Conservation (phyloP, 2,797 vertebrate species). For the Sternarchorhynchus goeldii region DNA sequence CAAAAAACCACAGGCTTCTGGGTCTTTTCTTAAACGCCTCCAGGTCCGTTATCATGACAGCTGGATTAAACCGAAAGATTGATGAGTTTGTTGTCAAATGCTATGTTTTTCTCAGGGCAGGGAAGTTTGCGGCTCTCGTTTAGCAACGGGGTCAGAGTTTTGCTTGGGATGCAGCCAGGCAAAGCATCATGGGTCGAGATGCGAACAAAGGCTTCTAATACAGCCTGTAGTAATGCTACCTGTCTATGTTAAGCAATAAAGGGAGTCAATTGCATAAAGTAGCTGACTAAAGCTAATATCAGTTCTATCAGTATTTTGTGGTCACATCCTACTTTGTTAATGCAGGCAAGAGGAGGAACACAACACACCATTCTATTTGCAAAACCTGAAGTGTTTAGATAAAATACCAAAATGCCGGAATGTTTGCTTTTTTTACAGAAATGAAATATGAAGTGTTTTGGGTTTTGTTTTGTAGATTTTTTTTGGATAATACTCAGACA, state of each 20-base stretch:
- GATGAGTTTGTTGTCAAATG: constrained; percentile 9
- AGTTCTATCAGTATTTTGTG: neutral
- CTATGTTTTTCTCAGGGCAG: neutral
- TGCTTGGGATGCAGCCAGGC: neutral
- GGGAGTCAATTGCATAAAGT: neutral
- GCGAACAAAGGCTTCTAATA: neutral
- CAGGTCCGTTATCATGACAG: constrained; percentile 15
- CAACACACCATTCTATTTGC: constrained; percentile 1
- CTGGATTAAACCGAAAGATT: constrained; percentile 9
- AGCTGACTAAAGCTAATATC: neutral
- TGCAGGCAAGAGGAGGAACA: neutral
- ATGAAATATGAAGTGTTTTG: constrained; percentile 8
- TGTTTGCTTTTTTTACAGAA: constrained; percentile 2
- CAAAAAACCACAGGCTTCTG: constrained; percentile 30
- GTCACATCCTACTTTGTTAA: constrained; percentile 3
- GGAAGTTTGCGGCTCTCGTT: neutral
- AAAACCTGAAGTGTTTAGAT: constrained; percentile 32
- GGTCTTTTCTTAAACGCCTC: constrained; percentile 1
- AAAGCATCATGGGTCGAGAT: neutral
- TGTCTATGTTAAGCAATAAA: neutral
- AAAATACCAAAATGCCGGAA: neutral
- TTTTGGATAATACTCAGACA: neutral
- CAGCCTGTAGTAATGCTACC: neutral
- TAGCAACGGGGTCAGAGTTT: neutral
- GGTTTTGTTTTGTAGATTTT: constrained; percentile 21